Conservation (phyloP, 2,888 invertebrate genomes). For the Ypsolopha sequella region DNA sequence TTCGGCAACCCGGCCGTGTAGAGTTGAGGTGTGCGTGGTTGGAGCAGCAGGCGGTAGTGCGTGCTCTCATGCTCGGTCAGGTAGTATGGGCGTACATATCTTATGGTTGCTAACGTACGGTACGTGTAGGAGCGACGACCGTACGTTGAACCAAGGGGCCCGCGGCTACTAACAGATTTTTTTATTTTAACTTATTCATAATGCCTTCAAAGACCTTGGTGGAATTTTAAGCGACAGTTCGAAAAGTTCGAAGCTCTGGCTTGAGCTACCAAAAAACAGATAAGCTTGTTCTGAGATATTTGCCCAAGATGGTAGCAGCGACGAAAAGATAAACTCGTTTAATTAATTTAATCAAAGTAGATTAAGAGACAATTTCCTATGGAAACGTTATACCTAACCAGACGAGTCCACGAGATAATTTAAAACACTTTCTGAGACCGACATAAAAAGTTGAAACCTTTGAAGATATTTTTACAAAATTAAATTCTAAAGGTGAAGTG, state of each 20-base stretch:
- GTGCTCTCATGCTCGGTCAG: conserved; percentile 38
- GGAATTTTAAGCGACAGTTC: conserved; percentile 2
- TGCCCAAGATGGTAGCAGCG: not conserved
- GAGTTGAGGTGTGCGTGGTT: conserved; percentile 25
- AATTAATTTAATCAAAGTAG: too few relatives aligned
- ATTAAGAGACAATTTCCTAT: too few relatives aligned
- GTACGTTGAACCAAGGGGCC: conserved; percentile 59
- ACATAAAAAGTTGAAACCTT: not conserved
- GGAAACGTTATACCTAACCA: too few relatives aligned
- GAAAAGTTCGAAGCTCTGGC: not conserved
- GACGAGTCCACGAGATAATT: too few relatives aligned
- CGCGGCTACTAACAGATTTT: conserved; percentile 38
- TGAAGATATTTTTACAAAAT: not conserved
- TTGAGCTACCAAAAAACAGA: not conserved
- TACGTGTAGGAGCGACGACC: conserved; percentile 56
- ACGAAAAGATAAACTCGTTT: too few relatives aligned
- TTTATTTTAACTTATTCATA: conserved; percentile 27
- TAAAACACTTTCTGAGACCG: not conserved
- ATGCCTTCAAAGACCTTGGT: not conserved
- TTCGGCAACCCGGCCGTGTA: conserved; percentile 31
- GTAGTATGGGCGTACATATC: conserved; percentile 48
- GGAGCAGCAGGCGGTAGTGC: conserved; percentile 16
- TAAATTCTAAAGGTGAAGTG: not conserved
- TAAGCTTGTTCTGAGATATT: not conserved
- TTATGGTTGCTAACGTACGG: conserved; percentile 55